These are phyloP conservation scores for Lytechinus variegatus DNA, from an alignment of 35 echinoderm and acorn worm species.

Conservation along the genomic window DNA sequence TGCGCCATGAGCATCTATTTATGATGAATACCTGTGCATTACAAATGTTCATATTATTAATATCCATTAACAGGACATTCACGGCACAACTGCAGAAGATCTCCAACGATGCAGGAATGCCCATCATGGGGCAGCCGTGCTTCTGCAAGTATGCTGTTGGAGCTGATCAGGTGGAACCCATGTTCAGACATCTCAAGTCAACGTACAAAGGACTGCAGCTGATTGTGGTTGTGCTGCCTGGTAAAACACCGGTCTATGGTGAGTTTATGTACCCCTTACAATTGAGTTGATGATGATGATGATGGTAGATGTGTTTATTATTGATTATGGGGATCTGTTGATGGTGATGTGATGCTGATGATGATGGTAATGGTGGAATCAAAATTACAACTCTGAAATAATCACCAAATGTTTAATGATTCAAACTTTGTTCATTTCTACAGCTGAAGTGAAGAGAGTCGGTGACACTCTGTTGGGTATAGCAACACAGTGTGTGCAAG, in stretches of 20 bases:
- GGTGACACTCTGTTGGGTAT: conserved; percentile 95
- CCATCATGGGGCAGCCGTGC: conserved; percentile 92
- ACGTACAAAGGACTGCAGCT: conserved; percentile 95
- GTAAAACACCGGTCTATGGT: conserved; percentile 99
- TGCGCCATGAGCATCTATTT: no score
- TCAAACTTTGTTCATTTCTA: neutral
- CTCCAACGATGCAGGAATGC: conserved; percentile 99
- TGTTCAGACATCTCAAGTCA: conserved; percentile 96
- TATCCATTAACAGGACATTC: conserved; percentile 76
- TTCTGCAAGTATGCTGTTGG: conserved; percentile 98
- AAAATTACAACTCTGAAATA: no score
- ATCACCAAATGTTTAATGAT: no score
- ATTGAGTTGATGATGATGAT: neutral
- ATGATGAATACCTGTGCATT: no score
- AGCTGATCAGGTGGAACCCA: conserved; percentile 97
- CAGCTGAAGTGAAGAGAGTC: conserved; percentile 98
- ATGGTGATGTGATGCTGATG: neutral
- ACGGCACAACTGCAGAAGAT: conserved; percentile 99
- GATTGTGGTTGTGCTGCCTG: conserved; percentile 95
- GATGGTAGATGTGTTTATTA: neutral
- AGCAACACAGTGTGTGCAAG: conserved; percentile 99
- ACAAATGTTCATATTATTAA: no score
- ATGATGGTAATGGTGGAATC: neutral
- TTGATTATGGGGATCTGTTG: neutral
- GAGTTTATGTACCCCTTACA: neutral